These are phyloP conservation scores for Lycia hirtaria DNA, from an alignment of 2,888 invertebrate species.

Conservation along the genomic window DNA sequence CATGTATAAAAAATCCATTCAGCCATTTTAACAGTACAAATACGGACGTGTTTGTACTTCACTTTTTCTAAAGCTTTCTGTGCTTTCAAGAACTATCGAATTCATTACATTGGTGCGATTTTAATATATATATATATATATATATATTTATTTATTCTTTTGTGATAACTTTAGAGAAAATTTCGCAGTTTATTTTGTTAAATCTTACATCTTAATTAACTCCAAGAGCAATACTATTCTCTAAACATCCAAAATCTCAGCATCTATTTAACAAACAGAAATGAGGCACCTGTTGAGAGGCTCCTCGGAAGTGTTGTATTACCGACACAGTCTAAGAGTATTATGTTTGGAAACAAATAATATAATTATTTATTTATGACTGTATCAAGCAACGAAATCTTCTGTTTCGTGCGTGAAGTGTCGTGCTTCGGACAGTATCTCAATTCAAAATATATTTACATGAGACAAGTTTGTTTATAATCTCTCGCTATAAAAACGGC, in stretches of 20 bases:
- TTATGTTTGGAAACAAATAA: conserved; percentile 30
- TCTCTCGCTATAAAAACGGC: too few relatives aligned
- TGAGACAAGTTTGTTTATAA: too few relatives aligned
- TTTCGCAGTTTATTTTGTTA: not conserved
- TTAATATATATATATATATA: too few relatives aligned
- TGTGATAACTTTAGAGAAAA: too few relatives aligned
- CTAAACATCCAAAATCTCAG: not conserved
- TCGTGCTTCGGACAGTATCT: not conserved
- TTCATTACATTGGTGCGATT: too few relatives aligned
- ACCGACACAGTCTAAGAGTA: conserved; percentile 13
- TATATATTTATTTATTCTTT: too few relatives aligned
- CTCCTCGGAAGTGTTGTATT: conserved; percentile 7
- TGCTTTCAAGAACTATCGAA: too few relatives aligned
- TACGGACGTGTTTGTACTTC: too few relatives aligned
- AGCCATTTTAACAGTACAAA: too few relatives aligned
- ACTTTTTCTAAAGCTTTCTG: too few relatives aligned
- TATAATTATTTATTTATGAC: conserved; percentile 28
- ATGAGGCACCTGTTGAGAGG: conserved; percentile 4
- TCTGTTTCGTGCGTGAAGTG: conserved; percentile 1
- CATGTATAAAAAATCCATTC: too few relatives aligned
- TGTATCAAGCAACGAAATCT: conserved; percentile 20
- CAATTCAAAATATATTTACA: not conserved
- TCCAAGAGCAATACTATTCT: not conserved
- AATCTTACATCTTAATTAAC: conserved; percentile 7
- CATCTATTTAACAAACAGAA: conserved; percentile 9